phyloP scores from a whole-genome alignment of 2,888 invertebrate species.

The Dryobotodes eremita region DNA sequence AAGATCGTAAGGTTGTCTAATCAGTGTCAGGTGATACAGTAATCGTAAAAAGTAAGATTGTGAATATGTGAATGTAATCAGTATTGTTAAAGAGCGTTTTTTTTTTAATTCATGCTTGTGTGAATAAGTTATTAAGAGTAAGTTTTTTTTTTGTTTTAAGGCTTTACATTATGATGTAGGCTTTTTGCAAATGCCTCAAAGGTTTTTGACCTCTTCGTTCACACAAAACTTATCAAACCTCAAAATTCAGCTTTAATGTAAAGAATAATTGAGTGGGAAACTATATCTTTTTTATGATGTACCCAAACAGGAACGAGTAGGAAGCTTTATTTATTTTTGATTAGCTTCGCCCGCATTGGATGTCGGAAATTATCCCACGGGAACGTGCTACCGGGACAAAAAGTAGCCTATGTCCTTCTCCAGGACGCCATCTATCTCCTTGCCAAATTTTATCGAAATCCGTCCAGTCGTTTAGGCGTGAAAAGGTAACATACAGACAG shows the following conservation, averaged over 20 bases:
- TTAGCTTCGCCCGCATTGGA: no score
- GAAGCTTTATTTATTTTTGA: not conserved
- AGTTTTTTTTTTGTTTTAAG: constrained; percentile 13
- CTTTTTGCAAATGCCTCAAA: constrained; percentile 31
- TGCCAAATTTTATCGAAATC: no score
- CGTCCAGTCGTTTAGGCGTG: no score
- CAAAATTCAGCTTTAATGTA: not conserved
- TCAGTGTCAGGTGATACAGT: not conserved
- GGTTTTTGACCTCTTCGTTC: constrained; percentile 34
- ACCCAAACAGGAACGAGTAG: not conserved
- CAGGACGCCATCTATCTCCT: no score
- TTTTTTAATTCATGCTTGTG: constrained; percentile 64
- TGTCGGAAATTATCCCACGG: no score
- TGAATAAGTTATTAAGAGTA: constrained; percentile 58
- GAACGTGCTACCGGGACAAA: no score
- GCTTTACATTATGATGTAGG: constrained; percentile 30
- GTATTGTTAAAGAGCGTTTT: constrained; percentile 64
- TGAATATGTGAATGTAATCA: constrained; percentile 60
- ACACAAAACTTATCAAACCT: not conserved
- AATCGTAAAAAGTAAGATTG: constrained; percentile 28
- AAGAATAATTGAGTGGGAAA: no score
- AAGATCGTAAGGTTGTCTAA: constrained; percentile 2
- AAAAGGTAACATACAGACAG: no score
- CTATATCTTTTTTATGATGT: not conserved
- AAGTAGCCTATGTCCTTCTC: no score